Base-by-base conservation (phyloP, 2,113 vertebrate genomes). In the Sebastes schlegelii region DNA sequence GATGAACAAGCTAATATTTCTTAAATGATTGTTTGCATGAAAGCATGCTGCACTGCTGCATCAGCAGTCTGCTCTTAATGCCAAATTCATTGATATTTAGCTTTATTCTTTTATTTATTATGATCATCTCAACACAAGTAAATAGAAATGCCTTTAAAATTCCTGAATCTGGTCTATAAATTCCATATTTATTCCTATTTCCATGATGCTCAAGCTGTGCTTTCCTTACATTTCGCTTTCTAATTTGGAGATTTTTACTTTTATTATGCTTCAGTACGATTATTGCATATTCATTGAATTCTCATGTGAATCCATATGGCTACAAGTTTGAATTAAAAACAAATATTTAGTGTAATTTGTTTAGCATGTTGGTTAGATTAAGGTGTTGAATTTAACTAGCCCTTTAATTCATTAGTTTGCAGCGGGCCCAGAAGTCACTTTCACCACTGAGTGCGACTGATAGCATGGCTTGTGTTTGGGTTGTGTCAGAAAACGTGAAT, bases 391-490 rank as follows among this genome's bases (percentile, higher is more conserved):
- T 48, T 3, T 4, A 43, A 71, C 6, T 9, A 74, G 64, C 82
- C 75, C 72, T 77, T 82, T 42, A 6, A 46, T 34, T 19, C 23
- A 23, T 5, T 16, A 16, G 42, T 70, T 54, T 61, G 17, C 63
- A 26, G 63, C 0, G 19, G 83, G 65, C 82, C 79, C 74, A 34
- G 48, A 34, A 12, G 80, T 81, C 58, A 77, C 86, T 91, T 88
- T 80, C 86, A 80, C 85, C 86, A 70, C 78, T 54, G 85, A 82
- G 69, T 74, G 83, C 12, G 76, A 69, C 83, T 74, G 86, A 84
- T 65, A 77, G 45, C 76, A 91, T 91, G 92, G 91, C 92, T 92
- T 93, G 68, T 91, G 67, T 86, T 77, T 72, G 87, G 73, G 64
- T 90, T 80, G 72, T 57, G 19, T 72, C 62, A 26, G 42, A 75